These are phyloP conservation scores for Coptotermes formosanus DNA, from an alignment of 1,140 invertebrate species.

Conservation along the genomic window DNA sequence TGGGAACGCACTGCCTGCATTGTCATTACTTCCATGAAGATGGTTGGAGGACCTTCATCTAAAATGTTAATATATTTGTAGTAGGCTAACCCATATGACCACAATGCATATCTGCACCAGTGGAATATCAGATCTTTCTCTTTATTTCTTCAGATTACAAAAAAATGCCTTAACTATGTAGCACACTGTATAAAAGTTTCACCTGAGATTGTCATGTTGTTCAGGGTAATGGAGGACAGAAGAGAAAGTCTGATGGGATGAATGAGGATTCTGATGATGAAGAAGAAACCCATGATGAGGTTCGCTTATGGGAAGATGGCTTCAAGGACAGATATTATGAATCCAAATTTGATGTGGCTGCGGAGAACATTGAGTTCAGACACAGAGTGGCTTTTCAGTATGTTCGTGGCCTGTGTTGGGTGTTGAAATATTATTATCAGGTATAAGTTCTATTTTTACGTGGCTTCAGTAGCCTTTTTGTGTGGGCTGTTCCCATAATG, in stretches of 20 bases:
- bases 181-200: not conserved
- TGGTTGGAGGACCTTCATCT: no score
- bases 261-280: conserved; percentile 50
- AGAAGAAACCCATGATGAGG: conserved; percentile 85
- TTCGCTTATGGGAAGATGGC: conserved; percentile 95
- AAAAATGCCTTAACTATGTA: conserved; percentile 28
- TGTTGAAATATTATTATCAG: conserved; percentile 97
- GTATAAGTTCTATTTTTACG: conserved; percentile 37
- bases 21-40: no score
- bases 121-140: no score
- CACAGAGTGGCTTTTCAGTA: conserved; percentile 91
- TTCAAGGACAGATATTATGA: conserved; percentile 98
- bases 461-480: not conserved
- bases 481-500: no score
- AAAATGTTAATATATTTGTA: no score
- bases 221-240: conserved; percentile 42
- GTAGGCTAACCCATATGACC: no score
- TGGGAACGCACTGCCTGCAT: no score
- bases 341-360: conserved; percentile 89
- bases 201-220: not conserved
- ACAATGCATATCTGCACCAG: no score
- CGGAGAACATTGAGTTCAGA: conserved; percentile 82
- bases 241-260: conserved; percentile 51
- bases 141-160: not conserved
- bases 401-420: conserved; percentile 96